Conservation (phyloP, 1,140 invertebrate genomes). For the Hycleus phaleratus region DNA sequence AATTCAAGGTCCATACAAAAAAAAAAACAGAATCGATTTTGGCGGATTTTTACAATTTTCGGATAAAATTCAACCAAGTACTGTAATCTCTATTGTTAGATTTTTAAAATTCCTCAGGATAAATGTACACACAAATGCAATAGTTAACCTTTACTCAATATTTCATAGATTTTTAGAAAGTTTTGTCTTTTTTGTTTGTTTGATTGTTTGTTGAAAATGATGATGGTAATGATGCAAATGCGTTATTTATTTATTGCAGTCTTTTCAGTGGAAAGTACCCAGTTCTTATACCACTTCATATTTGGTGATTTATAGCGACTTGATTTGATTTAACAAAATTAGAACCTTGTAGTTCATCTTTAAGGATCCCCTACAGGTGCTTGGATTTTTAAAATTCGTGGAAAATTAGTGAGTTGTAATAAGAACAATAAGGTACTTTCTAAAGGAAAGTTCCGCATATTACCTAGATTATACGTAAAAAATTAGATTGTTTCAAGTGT, state of each 20-base stretch:
- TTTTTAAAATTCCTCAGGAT: slow-evolving; percentile 38
- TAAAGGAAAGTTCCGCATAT: too few species aligned
- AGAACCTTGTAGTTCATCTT: too few species aligned
- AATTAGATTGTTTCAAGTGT: neutral
- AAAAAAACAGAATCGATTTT: slow-evolving; percentile 9
- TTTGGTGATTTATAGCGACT: too few species aligned
- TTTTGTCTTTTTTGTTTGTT: slow-evolving; percentile 11
- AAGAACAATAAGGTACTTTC: too few species aligned
- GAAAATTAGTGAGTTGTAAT: too few species aligned
- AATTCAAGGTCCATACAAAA: slow-evolving; percentile 1
- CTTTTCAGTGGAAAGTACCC: too few species aligned
- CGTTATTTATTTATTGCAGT: slow-evolving; percentile 16
- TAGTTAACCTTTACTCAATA: slow-evolving; percentile 35
- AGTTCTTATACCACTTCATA: neutral
- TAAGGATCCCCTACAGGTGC: too few species aligned
- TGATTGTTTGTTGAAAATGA: too few species aligned
- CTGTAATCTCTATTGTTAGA: slow-evolving; percentile 33
- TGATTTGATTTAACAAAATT: too few species aligned
- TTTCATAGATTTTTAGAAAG: slow-evolving; percentile 22
- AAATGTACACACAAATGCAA: slow-evolving; percentile 40
- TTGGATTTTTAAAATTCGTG: too few species aligned
- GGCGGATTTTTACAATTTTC: slow-evolving; percentile 1
- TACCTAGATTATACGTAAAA: slow-evolving; percentile 7
- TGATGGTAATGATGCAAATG: slow-evolving; percentile 19
- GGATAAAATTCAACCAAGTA: slow-evolving; percentile 12